Conservation (phyloP, 2,888 invertebrate species). For the Magallana nippona region DNA sequence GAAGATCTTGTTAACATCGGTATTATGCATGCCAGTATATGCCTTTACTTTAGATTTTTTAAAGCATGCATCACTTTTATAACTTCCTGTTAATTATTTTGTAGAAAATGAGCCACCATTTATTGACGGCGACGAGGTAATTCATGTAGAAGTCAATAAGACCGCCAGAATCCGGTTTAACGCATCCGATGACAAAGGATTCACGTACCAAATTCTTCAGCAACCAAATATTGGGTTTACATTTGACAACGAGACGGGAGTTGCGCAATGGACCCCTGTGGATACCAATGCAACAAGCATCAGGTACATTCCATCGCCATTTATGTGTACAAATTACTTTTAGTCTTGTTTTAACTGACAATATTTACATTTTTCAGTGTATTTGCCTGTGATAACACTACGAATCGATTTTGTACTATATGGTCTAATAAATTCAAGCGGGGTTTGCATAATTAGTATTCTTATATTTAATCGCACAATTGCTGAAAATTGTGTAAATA, state of each 20-base stretch:
- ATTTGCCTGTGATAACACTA: no score
- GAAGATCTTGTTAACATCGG: slow-evolving; percentile 2
- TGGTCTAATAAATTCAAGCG: no score
- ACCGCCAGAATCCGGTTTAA: background rate
- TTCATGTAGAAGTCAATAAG: slow-evolving; percentile 30
- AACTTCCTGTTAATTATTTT: background rate
- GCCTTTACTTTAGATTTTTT: background rate
- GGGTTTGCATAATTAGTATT: no score
- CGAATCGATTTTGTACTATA: no score
- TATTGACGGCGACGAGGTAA: slow-evolving; percentile 28
- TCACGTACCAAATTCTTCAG: background rate
- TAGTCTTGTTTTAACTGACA: no score
- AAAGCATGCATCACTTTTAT: background rate
- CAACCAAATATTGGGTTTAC: slow-evolving; percentile 17
- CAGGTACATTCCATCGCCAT: background rate
- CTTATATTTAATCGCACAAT: no score
- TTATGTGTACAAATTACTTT: no score
- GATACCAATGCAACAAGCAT: slow-evolving; percentile 1
- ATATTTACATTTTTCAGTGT: no score
- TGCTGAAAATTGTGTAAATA: no score
- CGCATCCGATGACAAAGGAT: slow-evolving; percentile 32
- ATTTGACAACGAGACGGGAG: background rate
- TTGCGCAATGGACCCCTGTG: slow-evolving; percentile 21
- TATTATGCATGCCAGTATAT: background rate
- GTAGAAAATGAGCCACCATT: slow-evolving; percentile 29